Evolutionary conservation across 2,797 vertebrate species (phyloP), one percentile per base, ranked within the genome.

Genomic region (Lepus oiostolus): DNA sequence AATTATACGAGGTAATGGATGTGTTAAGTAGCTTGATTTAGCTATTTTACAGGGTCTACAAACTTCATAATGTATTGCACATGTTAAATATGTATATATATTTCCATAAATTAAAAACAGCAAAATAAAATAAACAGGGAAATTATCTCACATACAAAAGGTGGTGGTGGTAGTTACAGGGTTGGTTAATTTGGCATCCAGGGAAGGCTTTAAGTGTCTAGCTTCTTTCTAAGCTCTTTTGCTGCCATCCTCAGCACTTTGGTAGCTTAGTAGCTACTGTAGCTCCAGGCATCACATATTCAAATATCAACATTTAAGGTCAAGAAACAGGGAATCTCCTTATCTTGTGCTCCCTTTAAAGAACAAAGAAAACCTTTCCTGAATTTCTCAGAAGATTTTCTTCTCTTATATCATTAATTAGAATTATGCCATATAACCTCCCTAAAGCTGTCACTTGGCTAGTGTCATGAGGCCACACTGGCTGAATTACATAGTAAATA

Each of bases 381-480:
- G 62, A 80, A 76, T 82, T 82, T 47, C 21, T 89, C 35, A 10
- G 30, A 67, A 32, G 83, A n/a, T 82, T 84, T 89, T 88, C 74
- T 89, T 77, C 32, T 76, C 30, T 76, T 35, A 28, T 14, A 42
- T 63, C 5, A 30, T 65, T 88, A 38, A 50, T 65, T 71, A 85
- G 19, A 70, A 24, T 50, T 71, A 22, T 32, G 30, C 71, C 35
- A 58, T 26, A 2, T 10, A 58, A 12, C 24, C 19, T 65, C 32
- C 24, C 9, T 47, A 74, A 47, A 24, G 54, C 62, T 50, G 6
- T 75, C 30, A 63, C 42, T 67, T 38, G 74, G 24, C 14, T 85
- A n/a, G 30, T 71, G 74, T 75, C 12, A 54, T 7, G 42, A 85
- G 60, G 26, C 76, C 52, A n/a, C 9, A 54, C 30, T 47, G 26